Percentiles rank a stretch among this genome's conserved stretches.
Evolutionary conservation across 2,797 vertebrate species (phyloP).

Genomic region (Graptemys geographica): DNA sequence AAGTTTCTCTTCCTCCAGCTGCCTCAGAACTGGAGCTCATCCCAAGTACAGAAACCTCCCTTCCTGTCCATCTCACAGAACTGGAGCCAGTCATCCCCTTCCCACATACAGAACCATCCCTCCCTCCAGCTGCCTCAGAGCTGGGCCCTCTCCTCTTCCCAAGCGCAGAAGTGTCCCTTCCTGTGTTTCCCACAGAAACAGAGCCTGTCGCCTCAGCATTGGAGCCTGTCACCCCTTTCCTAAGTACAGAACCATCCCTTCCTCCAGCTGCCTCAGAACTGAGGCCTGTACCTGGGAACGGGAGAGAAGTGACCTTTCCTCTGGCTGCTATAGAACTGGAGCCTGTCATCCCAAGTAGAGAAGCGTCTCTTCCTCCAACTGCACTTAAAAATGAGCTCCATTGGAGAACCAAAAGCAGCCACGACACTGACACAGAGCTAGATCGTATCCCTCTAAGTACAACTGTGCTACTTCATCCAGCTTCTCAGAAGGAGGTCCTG

Average conservation of each 20-base stretch:
- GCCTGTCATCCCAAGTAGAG: rapidly evolving
- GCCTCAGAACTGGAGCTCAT: neutral
- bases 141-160: neutral
- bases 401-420: neutral
- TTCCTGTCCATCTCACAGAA: neutral
- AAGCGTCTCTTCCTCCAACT: neutral
- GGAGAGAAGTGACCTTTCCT: neutral
- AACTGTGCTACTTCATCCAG: neutral
- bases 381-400: neutral
- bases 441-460: neutral
- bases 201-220: neutral
- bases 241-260: neutral
- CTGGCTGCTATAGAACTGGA: neutral
- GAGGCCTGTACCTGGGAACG: too few relatives aligned
- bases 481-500: neutral
- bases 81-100: neutral
- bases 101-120: neutral
- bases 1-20: neutral
- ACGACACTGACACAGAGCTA: neutral
- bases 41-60: neutral
- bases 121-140: neutral
- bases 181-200: neutral
- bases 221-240: neutral
- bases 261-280: neutral
- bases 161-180: neutral